Percentiles rank a stretch among this genome's conserved stretches.
Evolutionary conservation across 2,797 vertebrate species (phyloP).

Genomic region (Callimico goeldii): DNA sequence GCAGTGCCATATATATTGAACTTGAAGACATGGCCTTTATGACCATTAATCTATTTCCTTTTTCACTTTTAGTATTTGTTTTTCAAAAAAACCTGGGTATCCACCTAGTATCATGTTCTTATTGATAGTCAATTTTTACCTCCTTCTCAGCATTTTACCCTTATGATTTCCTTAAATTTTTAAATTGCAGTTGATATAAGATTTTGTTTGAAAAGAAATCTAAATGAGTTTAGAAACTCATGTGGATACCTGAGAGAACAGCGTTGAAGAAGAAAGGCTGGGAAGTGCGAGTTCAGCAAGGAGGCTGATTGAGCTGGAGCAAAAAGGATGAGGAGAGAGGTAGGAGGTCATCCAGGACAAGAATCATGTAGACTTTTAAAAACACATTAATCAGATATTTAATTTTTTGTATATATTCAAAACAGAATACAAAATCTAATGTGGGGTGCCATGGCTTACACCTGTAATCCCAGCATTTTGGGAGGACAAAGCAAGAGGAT

Average conservation of each 20-base stretch:
- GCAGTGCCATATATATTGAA: neutral
- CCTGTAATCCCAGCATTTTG: neutral
- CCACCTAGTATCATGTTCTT: neutral
- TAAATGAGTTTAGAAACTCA: neutral
- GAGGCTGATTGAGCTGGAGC: neutral
- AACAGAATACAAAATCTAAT: neutral
- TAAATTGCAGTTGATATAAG: neutral
- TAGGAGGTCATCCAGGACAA: neutral
- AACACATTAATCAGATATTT: neutral
- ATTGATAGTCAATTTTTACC: neutral
- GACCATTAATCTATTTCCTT: neutral
- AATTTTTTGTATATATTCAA: neutral
- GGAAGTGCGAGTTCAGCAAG: neutral
- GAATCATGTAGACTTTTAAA: neutral
- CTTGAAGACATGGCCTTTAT: neutral
- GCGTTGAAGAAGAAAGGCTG: neutral
- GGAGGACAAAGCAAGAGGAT: neutral
- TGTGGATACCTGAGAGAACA: neutral
- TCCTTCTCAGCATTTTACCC: neutral
- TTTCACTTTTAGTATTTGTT: neutral
- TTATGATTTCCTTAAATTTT: neutral
- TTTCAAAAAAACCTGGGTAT: neutral
- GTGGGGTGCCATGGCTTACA: neutral
- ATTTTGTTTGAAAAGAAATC: neutral
- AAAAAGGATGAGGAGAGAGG: neutral